phyloP scores from a whole-genome alignment of 2,113 vertebrate species.

The Sula dactylatra region DNA sequence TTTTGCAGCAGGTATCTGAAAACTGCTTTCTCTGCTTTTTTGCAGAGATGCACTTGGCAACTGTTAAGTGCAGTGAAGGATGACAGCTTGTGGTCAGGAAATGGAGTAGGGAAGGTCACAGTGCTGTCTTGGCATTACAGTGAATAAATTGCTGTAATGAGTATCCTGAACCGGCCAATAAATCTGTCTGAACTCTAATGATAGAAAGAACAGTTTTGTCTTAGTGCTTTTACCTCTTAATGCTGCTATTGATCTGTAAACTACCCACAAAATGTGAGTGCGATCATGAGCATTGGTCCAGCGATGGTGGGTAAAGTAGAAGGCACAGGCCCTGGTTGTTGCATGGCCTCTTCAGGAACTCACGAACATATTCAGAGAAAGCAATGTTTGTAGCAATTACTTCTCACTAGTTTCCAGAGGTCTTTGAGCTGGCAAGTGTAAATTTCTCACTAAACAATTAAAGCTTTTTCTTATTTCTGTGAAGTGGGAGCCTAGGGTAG shows the following conservation, averaged over 20 bases:
- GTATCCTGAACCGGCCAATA: accelerated
- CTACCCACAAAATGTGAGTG: neutral
- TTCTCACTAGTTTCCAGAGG: neutral
- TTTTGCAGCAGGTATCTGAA: neutral
- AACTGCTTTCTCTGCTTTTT: neutral
- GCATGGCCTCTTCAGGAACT: neutral
- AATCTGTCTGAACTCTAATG: neutral
- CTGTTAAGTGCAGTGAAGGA: neutral
- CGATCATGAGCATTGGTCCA: accelerated
- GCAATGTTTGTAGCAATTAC: neutral
- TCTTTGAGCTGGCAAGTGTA: neutral
- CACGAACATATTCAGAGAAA: neutral
- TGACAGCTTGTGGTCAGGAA: neutral
- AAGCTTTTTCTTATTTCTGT: neutral
- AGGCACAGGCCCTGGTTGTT: neutral
- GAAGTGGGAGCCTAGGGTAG: neutral
- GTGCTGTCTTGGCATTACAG: neutral
- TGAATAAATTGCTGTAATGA: neutral
- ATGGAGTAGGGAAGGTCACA: neutral
- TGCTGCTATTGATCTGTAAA: neutral
- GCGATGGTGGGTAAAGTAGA: neutral
- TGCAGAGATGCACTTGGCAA: neutral
- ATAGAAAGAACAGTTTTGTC: neutral
- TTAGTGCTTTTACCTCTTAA: neutral
- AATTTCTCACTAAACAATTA: neutral